Evolutionary conservation across 2,113 vertebrate species (phyloP), one percentile per base, ranked within the genome.

Genomic region (Mohoua ochrocephala): DNA sequence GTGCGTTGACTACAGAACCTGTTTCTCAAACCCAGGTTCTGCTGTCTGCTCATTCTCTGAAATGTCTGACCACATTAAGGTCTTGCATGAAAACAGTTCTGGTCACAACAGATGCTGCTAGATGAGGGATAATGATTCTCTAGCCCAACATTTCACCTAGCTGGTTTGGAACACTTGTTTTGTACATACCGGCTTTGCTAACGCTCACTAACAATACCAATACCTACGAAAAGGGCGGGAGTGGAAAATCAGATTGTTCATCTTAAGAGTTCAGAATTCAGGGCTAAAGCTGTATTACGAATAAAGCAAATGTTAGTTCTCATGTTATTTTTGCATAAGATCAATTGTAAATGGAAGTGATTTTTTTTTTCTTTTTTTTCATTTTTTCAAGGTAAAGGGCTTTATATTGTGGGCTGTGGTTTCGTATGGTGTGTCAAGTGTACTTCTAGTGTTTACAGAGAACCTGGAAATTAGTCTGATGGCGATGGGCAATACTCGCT

Each of bases 21-120:
- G 94, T 95, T 94, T 77, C 69, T 90, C 91, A 85, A 50, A 94
- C 64, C 12, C 53, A 64, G 44, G 68, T 80, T 90, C 54, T 96
- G 64, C 76, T 74, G 59, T 63, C 86, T 93, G 79, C 73, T 93
- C 18, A 20, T 67, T 74, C 70, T 88, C 79, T 71, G 21, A 71
- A 60, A 49, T 44, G 44, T 45, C 70, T 80, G 63, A 54, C 83
- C 79, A 80, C 83, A 78, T 83, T 83, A 92, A 95, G 37, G 45
- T 71, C 73, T 78, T 89, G 35, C 33, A 56, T 44, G 65, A 95
- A 75, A 92, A 89, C 80, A 89, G 24, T 60, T 80, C 35, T 91
- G 68, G 64, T 89, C 76, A 70, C 60, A 91, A 63, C 19, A 89
- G 76, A 84, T 60, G 69, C 56, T 89, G 28, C 69, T 54, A 60